Percentiles rank a stretch among this genome's conserved stretches.
Conservation (phyloP, 1,140 invertebrate genomes). For the Brachionus koreanus region DNA sequence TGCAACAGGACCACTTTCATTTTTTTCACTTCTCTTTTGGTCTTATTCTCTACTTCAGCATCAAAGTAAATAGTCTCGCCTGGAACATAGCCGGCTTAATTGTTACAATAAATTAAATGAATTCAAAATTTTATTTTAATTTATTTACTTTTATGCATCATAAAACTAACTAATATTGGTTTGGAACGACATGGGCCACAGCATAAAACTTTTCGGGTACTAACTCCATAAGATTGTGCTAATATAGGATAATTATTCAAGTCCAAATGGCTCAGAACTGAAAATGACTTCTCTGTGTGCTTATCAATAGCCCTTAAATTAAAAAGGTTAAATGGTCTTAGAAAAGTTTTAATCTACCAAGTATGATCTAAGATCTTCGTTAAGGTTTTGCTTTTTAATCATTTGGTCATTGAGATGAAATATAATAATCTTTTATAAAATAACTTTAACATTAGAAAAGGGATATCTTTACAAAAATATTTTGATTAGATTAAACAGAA, state of each 20-base stretch:
- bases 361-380: too few relatives aligned
- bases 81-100: slow-evolving; percentile 11
- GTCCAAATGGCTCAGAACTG: slow-evolving; percentile 52
- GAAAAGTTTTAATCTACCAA: too few relatives aligned
- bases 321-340: too few relatives aligned
- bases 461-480: too few relatives aligned
- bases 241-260: slow-evolving; percentile 48
- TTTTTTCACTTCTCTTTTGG: background rate
- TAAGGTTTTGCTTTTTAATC: too few relatives aligned
- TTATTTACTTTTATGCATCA: background rate
- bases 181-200: slow-evolving; percentile 6
- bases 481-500: too few relatives aligned
- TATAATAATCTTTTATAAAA: too few relatives aligned
- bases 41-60: background rate
- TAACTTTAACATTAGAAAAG: too few relatives aligned
- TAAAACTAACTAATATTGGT: background rate
- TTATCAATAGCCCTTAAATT: slow-evolving; percentile 47
- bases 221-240: background rate
- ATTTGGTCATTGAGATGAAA: too few relatives aligned
- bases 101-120: background rate
- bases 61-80: background rate
- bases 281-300: slow-evolving; percentile 51
- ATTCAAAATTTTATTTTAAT: background rate
- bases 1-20: slow-evolving; percentile 6
- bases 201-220: background rate